These are phyloP conservation scores for Aphelinus atriplicis DNA, from an alignment of 1,140 invertebrate species.

Conservation along the genomic window DNA sequence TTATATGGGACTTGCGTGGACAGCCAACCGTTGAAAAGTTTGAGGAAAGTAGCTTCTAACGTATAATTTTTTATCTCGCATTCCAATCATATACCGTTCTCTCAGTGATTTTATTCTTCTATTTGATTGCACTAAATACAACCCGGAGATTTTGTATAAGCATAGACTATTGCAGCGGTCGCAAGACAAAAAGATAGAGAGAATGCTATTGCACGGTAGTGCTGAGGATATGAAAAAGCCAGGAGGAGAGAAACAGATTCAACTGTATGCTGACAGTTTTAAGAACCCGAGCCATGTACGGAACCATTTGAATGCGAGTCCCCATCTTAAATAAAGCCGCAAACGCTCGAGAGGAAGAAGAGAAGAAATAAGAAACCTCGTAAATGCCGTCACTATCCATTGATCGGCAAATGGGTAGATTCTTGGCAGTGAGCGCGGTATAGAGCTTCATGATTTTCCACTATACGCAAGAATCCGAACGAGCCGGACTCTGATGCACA, in stretches of 20 bases:
- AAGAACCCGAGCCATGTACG: conserved; percentile 43
- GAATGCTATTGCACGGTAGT: too few relatives aligned
- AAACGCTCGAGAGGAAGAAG: background rate
- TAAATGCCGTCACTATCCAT: conserved; percentile 16
- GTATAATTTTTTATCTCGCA: too few relatives aligned
- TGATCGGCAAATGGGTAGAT: background rate
- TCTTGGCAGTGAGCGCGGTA: background rate
- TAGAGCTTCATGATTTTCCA: background rate
- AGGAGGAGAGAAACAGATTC: background rate
- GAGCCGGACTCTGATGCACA: background rate
- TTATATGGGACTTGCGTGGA: too few relatives aligned
- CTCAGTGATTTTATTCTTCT: too few relatives aligned
- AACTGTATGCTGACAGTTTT: conserved; percentile 40
- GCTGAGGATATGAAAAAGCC: too few relatives aligned
- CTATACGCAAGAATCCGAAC: conserved; percentile 14
- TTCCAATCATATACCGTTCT: too few relatives aligned
- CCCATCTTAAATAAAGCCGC: conserved; percentile 44
- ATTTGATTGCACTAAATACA: too few relatives aligned
- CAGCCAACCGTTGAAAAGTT: too few relatives aligned
- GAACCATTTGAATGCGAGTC: conserved; percentile 41
- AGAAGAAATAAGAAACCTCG: conserved; percentile 3
- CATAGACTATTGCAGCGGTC: too few relatives aligned
- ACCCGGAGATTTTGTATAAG: too few relatives aligned
- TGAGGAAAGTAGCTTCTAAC: too few relatives aligned
- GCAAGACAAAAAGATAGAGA: too few relatives aligned